phyloP scores from a whole-genome alignment of 2,797 vertebrate genomes.

The Parauchenoglanis punctatus region DNA sequence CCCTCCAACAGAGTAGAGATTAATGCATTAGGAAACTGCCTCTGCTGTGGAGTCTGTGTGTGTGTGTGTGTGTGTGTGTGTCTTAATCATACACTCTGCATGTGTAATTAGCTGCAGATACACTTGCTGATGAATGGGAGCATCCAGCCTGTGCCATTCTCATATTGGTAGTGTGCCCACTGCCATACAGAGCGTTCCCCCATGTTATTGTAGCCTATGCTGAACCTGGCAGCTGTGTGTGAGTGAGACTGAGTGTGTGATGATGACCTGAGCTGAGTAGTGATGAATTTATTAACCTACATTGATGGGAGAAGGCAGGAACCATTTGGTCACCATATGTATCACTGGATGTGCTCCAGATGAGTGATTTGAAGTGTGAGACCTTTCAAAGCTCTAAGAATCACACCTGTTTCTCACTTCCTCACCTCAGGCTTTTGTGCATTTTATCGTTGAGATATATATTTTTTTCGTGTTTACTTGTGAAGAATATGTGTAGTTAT shows the following conservation, averaged over 20 bases:
- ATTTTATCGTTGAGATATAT: background rate
- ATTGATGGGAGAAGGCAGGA: constrained; percentile 74
- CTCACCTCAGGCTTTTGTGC: background rate
- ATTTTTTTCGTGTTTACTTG: background rate
- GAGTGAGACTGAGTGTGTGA: constrained; percentile 45
- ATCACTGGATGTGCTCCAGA: constrained; percentile 73
- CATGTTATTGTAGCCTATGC: constrained; percentile 49
- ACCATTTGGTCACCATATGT: constrained; percentile 68
- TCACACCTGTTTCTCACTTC: constrained; percentile 22
- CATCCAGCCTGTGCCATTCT: constrained; percentile 44
- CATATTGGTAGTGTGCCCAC: constrained; percentile 41
- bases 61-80: constrained; percentile 65
- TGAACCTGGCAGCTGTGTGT: constrained; percentile 69
- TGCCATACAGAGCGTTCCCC: constrained; percentile 43
- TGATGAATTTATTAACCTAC: constrained; percentile 79
- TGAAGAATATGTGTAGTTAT: constrained; percentile 10
- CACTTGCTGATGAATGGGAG: constrained; percentile 69
- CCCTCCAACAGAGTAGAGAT: constrained; percentile 66
- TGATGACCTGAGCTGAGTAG: constrained; percentile 59
- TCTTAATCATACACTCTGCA: constrained; percentile 74
- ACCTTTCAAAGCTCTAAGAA: constrained; percentile 29
- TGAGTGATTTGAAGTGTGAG: constrained; percentile 67
- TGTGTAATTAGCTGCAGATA: constrained; percentile 76
- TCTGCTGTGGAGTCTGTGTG: constrained; percentile 63
- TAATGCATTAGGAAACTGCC: constrained; percentile 66